These are phyloP conservation scores for Trissolcus basalis DNA, from an alignment of 1,140 invertebrate species.

Conservation along the genomic window DNA sequence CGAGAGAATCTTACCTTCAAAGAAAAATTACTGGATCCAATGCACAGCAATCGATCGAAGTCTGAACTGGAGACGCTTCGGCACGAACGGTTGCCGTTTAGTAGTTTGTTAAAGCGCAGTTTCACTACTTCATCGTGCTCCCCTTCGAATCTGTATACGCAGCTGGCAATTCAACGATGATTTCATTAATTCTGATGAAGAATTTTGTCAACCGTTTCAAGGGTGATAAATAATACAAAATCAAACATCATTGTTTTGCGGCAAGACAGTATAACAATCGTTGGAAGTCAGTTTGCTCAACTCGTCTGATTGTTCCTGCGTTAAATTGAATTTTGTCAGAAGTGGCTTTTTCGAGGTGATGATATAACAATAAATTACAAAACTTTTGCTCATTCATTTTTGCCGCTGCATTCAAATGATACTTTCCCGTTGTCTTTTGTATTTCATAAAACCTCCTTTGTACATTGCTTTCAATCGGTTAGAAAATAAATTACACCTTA, in stretches of 20 bases:
- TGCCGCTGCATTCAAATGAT: too few species aligned
- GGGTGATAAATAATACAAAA: constrained; percentile 25
- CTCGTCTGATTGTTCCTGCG: too few species aligned
- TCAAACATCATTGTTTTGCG: background rate
- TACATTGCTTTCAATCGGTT: too few species aligned
- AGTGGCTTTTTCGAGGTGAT: too few species aligned
- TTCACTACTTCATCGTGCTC: constrained; percentile 86
- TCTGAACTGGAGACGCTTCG: constrained; percentile 80
- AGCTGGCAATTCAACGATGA: constrained; percentile 76
- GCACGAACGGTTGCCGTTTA: constrained; percentile 81
- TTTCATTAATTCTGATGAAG: constrained; percentile 37
- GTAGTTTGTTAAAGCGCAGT: constrained; percentile 80
- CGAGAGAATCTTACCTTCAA: constrained; percentile 66
- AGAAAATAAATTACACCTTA: too few species aligned
- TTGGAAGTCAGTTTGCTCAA: too few species aligned
- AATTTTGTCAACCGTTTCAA: constrained; percentile 11
- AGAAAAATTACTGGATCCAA: constrained; percentile 72
- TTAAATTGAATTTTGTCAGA: too few species aligned
- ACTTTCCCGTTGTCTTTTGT: too few species aligned
- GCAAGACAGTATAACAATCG: too few species aligned
- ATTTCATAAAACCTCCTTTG: too few species aligned
- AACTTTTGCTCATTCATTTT: too few species aligned
- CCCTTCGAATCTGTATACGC: constrained; percentile 89
- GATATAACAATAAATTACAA: too few species aligned
- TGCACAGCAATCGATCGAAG: constrained; percentile 83